These are phyloP conservation scores for Drosophila limbata DNA, from an alignment of 2,888 invertebrate species.

Conservation along the genomic window DNA sequence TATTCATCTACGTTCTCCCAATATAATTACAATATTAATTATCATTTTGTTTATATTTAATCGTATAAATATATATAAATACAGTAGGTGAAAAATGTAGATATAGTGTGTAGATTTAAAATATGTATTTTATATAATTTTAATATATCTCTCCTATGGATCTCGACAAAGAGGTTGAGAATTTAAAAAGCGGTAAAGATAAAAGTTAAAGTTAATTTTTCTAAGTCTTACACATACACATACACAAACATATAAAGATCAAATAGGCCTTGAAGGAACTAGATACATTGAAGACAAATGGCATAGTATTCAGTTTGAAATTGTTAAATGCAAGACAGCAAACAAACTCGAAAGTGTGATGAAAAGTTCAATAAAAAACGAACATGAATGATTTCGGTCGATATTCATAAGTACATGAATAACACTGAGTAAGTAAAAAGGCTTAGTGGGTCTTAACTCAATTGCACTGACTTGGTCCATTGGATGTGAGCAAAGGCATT, in stretches of 20 bases:
- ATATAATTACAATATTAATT: constrained; percentile 14
- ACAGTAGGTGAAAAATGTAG: not conserved
- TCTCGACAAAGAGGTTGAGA: not conserved
- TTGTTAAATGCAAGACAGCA: constrained; percentile 8
- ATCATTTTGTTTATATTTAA: not conserved
- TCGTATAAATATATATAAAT: constrained; percentile 18
- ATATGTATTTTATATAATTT: not conserved
- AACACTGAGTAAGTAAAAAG: constrained; percentile 2
- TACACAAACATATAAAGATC: not conserved
- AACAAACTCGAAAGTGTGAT: not conserved
- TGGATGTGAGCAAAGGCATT: constrained; percentile 2
- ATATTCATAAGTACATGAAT: constrained; percentile 38
- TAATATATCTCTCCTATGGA: too few relatives aligned
- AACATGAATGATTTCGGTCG: not conserved
- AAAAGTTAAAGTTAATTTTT: not conserved
- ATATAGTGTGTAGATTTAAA: constrained; percentile 1
- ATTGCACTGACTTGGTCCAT: constrained; percentile 4
- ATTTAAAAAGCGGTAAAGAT: not conserved
- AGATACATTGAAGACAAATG: constrained; percentile 32
- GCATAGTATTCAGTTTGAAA: constrained; percentile 3
- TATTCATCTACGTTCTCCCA: constrained; percentile 2
- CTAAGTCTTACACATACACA: not conserved
- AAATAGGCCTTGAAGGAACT: constrained; percentile 4
- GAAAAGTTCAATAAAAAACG: not conserved
- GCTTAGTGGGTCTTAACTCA: not conserved